Evolutionary conservation across 2,888 invertebrate genomes (phyloP).

Genomic region (Plagodis pulveraria): DNA sequence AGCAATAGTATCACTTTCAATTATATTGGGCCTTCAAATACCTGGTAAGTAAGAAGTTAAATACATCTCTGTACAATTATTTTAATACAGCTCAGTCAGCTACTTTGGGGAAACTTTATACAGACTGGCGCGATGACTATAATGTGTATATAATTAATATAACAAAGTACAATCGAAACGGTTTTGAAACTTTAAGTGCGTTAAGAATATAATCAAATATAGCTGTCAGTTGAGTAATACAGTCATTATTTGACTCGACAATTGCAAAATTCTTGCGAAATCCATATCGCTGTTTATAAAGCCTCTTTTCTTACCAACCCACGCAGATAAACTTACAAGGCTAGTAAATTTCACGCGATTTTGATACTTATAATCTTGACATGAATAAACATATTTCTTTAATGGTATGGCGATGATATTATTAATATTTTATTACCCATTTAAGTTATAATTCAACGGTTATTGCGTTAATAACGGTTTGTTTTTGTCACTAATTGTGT

Average conservation of each 20-base stretch:
- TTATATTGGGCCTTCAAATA: no score
- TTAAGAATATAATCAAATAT: slow-evolving; percentile 36
- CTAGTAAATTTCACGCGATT: slow-evolving; percentile 35
- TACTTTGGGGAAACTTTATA: no score
- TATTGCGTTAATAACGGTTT: slow-evolving; percentile 52
- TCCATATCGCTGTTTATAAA: slow-evolving; percentile 45
- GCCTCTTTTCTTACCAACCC: slow-evolving; percentile 55
- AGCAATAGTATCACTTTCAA: no score
- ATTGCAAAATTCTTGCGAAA: slow-evolving; percentile 66
- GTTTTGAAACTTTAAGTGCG: slow-evolving; percentile 28
- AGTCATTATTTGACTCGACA: slow-evolving; percentile 54
- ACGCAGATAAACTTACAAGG: slow-evolving; percentile 52
- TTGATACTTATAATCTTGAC: slow-evolving; percentile 29
- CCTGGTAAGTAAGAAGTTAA: no score
- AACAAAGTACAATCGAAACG: slow-evolving; percentile 7
- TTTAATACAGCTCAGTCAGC: no score
- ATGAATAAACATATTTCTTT: slow-evolving; percentile 33
- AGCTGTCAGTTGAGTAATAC: slow-evolving; percentile 47
- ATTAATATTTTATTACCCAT: slow-evolving; percentile 50
- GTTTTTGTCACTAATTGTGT: slow-evolving; percentile 52
- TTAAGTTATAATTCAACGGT: slow-evolving; percentile 60
- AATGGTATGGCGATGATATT: slow-evolving; percentile 34
- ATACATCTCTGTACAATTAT: no score
- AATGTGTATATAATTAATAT: neutral
- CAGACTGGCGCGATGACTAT: neutral